Base-by-base conservation (phyloP, 2,888 invertebrate genomes). In the Mesorhabditis spiculigera region DNA sequence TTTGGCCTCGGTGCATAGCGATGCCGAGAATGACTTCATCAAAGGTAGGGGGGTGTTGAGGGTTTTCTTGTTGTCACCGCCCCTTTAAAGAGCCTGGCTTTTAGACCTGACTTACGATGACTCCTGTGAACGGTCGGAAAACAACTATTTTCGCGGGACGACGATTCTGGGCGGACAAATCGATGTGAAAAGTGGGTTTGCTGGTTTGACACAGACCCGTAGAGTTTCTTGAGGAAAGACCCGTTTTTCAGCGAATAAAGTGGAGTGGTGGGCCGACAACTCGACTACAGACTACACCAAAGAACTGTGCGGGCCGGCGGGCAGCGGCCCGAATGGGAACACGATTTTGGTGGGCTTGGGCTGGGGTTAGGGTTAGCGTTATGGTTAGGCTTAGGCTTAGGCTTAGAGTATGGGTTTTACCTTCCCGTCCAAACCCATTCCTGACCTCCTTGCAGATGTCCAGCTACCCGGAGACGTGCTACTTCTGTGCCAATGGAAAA, bases 1-100 rank as follows among this genome's bases (percentile, higher is more conserved):
- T 68, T 67, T 68, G 50, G 67, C 69, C 5, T 68, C 69, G 4
- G n/a, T 68, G 42, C 69, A 68, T 58, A 67, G 42, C 42, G 69
- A 67, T 43, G 68, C 43, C 4, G 69, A 68, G 50, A 68, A 68
- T 58, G 69, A 67, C 41, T 68, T 43, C 58, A 50, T 50, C 1
- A 50, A 50, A 50, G n/a, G 58, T 50, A n/a, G 58, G n/a, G 58
- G 2, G n/a, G n/a, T 13, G n/a, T 13, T 13, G n/a, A 50, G 10
- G 58, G n/a, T 50, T 50, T 50, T 50, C 28, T 28, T 28, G 28
- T 28, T 28, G 28, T 28, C 28, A 28, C 28, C 28, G 28, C 28
- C 28, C 28, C 28, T 28, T 28, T 28, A 28, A 28, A 28, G 28
- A 28, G 1, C 28, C 28, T 28, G 28, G 28, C 28, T 28, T 28